phyloP scores from a whole-genome alignment of 2,113 vertebrate species.

The Ceratotherium simum region DNA sequence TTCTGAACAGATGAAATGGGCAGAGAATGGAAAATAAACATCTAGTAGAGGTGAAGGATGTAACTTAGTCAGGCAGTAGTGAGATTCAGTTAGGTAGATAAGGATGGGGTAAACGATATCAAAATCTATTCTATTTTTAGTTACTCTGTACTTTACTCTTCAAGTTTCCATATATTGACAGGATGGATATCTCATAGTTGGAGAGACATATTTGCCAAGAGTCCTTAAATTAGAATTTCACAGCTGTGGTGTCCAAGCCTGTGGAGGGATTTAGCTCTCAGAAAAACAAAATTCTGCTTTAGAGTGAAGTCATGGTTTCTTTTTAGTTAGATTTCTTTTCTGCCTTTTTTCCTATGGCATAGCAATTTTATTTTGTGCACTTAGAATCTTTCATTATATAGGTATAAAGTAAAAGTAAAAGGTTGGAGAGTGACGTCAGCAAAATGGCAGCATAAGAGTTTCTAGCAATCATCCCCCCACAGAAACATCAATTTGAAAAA shows the following conservation, averaged over 20 bases:
- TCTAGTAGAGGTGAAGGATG: background rate
- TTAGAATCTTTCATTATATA: background rate
- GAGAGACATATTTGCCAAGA: background rate
- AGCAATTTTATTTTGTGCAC: background rate
- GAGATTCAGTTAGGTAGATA: background rate
- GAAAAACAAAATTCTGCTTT: background rate
- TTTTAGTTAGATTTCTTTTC: background rate
- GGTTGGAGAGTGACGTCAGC: background rate
- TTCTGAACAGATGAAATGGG: background rate
- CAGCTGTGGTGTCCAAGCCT: background rate
- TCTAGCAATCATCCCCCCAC: background rate
- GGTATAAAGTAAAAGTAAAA: background rate
- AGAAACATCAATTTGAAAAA: background rate
- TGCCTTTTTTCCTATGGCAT: background rate
- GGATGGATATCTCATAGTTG: background rate
- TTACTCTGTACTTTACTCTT: background rate
- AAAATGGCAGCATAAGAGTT: background rate
- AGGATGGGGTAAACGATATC: background rate
- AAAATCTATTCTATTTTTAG: background rate
- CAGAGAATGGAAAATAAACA: background rate
- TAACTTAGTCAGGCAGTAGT: background rate
- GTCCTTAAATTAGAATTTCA: conserved; percentile 1
- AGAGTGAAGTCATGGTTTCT: background rate
- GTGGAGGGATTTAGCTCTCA: background rate
- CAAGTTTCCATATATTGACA: background rate